Evolutionary conservation across 2,888 invertebrate genomes (phyloP), one percentile per base, ranked within the genome.

Genomic region (Orthonevra nobilis): DNA sequence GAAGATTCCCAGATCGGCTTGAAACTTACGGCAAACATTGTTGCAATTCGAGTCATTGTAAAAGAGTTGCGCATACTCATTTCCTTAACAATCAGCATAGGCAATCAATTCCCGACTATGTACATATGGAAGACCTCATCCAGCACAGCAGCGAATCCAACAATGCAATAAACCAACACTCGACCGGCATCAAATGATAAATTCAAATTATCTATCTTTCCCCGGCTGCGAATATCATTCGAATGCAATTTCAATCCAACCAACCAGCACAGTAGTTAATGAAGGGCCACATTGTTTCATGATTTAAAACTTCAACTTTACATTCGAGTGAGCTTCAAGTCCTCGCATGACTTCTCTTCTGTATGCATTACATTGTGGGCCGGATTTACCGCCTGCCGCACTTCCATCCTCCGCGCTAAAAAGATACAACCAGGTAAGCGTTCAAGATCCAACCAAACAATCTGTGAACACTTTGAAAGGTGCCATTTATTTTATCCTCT

Each of bases 391-490:
- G 9, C 14, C 12, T 10, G 17, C 48, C 26, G 23, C 42, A 15
- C 28, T 19, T 3, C 26, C 5, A 30, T 36, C 54, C 52, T 48
- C 46, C 54, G 56, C 63, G 63, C 44, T 50, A 42, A 44, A 19
- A 40, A 48, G 58, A 70, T 58, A 70, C 58, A 52, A 38, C 64
- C 64, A 72, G 46, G 64, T 73, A 72, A 79, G 60, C 73, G 79
- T 73, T 68, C 48, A 40, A 68, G 61, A 61, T 79, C 66, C 79
- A 52, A 66, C 79, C 73, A 79, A 79, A 79, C 79, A 79, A 79
- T 79, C 79, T 79, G 79, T 79, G 79, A 79, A 79, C 73, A 79
- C 73, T 79, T 79, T 79, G 79, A 79, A 79, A 79, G 79, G 79
- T 79, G 79, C 79, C 79, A 79, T 79, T 79, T 79, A 79, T 79